A percentile compares a stretch with the other conserved stretches of the same genome.
Conservation (phyloP, 2,113 vertebrate species). For the Stercorarius parasiticus region DNA sequence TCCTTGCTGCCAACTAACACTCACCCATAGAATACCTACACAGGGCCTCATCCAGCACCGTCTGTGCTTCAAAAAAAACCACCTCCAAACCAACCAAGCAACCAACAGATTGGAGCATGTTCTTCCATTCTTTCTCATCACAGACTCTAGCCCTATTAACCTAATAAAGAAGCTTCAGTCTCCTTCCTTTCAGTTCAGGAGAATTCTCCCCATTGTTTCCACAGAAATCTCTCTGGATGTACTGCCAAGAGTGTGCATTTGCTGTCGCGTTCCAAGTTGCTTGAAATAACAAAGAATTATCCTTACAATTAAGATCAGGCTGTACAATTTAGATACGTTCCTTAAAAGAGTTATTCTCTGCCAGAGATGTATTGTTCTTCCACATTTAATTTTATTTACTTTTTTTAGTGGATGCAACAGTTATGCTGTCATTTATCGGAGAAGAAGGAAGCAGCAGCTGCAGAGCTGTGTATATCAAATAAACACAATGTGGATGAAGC, state of each 20-base stretch:
- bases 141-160: conserved; percentile 16
- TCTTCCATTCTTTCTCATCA: neutral
- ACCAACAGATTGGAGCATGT: neutral
- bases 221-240: conserved; percentile 22
- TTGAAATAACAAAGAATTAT: conserved; percentile 61
- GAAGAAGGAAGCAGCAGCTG: conserved; percentile 29
- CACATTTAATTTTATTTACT: conserved; percentile 63
- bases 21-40: neutral
- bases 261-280: conserved; percentile 13
- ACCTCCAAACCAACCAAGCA: neutral
- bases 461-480: neutral
- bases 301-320: conserved; percentile 61
- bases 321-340: conserved; percentile 47
- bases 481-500: neutral
- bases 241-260: neutral
- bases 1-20: rapidly evolving
- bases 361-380: conserved; percentile 37
- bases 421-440: conserved; percentile 31
- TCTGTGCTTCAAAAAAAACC: neutral
- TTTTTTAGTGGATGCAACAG: conserved; percentile 51
- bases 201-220: conserved; percentile 48
- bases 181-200: conserved; percentile 9
- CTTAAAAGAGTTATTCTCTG: conserved; percentile 39
- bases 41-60: neutral
- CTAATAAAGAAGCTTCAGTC: conserved; percentile 10